phyloP scores from a whole-genome alignment of 2,797 vertebrate genomes.

The Brachyrhaphis roseni region DNA sequence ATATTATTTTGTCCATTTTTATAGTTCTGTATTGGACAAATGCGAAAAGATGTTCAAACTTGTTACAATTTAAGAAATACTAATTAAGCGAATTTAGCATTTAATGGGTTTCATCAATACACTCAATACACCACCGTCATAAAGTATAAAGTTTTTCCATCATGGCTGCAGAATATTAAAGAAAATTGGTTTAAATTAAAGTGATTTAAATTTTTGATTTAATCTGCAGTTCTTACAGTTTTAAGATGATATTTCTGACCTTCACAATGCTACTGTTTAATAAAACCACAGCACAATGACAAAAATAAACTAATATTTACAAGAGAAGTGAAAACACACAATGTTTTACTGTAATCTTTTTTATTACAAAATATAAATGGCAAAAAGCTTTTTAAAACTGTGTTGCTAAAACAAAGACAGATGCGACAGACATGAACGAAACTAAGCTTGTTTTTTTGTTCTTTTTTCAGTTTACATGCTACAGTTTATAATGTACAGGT shows the following conservation, averaged over 20 bases:
- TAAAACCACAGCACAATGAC: neutral
- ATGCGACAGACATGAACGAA: constrained; percentile 32
- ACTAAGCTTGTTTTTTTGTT: constrained; percentile 12
- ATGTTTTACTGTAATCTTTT: constrained; percentile 54
- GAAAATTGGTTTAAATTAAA: neutral
- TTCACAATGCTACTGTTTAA: too few relatives aligned
- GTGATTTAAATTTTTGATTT: neutral
- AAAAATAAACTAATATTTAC: neutral
- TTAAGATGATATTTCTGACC: neutral
- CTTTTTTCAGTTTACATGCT: constrained; percentile 58
- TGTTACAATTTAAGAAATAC: too few relatives aligned
- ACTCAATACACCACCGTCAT: too few relatives aligned
- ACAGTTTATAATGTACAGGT: constrained; percentile 64
- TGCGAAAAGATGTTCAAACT: neutral
- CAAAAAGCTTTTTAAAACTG: constrained; percentile 49
- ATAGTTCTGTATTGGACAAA: too few relatives aligned
- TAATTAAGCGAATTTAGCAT: too few relatives aligned
- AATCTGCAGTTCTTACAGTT: neutral
- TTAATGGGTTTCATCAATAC: too few relatives aligned
- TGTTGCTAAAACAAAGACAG: constrained; percentile 54
- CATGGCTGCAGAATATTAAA: neutral
- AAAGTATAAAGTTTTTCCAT: neutral
- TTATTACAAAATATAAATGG: constrained; percentile 82
- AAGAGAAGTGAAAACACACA: constrained; percentile 19
- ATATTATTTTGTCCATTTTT: too few relatives aligned